phyloP scores from a whole-genome alignment of 2,888 invertebrate species.

The Pollenia amentaria region DNA sequence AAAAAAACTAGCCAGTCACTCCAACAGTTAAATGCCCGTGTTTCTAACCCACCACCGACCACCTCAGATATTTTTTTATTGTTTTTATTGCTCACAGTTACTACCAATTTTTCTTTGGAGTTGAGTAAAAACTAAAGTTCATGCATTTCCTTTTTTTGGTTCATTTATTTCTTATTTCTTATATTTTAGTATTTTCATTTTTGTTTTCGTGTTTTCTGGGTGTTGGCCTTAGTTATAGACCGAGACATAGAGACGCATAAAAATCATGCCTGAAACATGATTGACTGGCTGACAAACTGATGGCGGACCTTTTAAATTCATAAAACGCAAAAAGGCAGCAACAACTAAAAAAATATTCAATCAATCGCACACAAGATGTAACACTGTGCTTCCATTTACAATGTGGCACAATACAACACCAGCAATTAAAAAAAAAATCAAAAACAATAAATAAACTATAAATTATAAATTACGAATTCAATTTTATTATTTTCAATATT shows the following conservation, averaged over 20 bases:
- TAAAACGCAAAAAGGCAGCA: conserved; percentile 14
- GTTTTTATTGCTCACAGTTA: conserved; percentile 26
- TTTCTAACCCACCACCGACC: conserved; percentile 21
- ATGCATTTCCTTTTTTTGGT: conserved; percentile 13
- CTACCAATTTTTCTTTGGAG: conserved; percentile 7
- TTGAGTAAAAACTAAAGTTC: conserved; percentile 13
- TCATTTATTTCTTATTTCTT: conserved; percentile 13
- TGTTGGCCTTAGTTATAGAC: conserved; percentile 60
- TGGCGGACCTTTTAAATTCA: conserved; percentile 48
- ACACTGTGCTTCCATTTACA: conserved; percentile 26
- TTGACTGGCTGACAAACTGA: conserved; percentile 65
- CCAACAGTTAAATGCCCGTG: conserved; percentile 7
- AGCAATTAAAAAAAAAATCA: conserved; percentile 8
- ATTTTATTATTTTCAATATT: conserved; percentile 51
- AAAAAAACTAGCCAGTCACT: conserved; percentile 21
- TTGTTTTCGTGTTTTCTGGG: conserved; percentile 48
- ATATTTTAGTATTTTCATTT: background rate
- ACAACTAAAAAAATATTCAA: background rate
- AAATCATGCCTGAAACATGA: conserved; percentile 60
- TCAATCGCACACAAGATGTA: conserved; percentile 15
- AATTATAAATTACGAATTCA: conserved; percentile 54
- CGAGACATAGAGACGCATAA: conserved; percentile 62
- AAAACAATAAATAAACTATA: conserved; percentile 24
- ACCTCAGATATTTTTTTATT: conserved; percentile 17
- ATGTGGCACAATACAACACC: conserved; percentile 7